Percentiles rank a stretch among this genome's conserved stretches.
phyloP scores from a whole-genome alignment of 1,140 invertebrate genomes.

The Drosophila pectinifera region DNA sequence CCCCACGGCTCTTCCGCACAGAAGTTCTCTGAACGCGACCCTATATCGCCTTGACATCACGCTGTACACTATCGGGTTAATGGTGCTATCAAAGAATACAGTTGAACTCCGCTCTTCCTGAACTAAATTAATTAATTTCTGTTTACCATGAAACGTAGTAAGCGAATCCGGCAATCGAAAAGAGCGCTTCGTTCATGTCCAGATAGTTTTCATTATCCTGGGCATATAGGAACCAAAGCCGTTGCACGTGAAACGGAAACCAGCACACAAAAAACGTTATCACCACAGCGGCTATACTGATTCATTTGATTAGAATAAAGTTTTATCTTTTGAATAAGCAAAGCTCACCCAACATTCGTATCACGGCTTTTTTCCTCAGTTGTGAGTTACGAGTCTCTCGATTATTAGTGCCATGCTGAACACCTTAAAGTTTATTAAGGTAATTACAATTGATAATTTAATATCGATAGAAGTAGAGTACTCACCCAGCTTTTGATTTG shows the following conservation, averaged over 20 bases:
- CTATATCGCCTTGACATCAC: constrained; percentile 94
- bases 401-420: constrained; percentile 87
- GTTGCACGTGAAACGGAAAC: constrained; percentile 98
- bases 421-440: constrained; percentile 48
- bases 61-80: constrained; percentile 96
- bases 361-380: constrained; percentile 90
- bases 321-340: background rate
- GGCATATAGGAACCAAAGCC: constrained; percentile 91
- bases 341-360: constrained; percentile 92
- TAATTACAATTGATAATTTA: background rate
- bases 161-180: constrained; percentile 91
- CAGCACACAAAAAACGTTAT: constrained; percentile 98
- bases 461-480: background rate
- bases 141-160: constrained; percentile 92
- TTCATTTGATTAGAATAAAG: background rate
- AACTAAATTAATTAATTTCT: background rate
- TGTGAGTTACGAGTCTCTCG: constrained; percentile 88
- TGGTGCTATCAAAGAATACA: constrained; percentile 86
- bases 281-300: constrained; percentile 94
- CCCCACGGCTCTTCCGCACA: constrained; percentile 86
- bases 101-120: background rate
- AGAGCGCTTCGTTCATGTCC: constrained; percentile 91
- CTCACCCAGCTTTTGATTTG: constrained; percentile 85
- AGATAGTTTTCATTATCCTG: constrained; percentile 87
- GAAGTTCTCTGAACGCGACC: constrained; percentile 90